Base-by-base conservation (phyloP, 2,113 vertebrate species). In the Tupaia chinensis region DNA sequence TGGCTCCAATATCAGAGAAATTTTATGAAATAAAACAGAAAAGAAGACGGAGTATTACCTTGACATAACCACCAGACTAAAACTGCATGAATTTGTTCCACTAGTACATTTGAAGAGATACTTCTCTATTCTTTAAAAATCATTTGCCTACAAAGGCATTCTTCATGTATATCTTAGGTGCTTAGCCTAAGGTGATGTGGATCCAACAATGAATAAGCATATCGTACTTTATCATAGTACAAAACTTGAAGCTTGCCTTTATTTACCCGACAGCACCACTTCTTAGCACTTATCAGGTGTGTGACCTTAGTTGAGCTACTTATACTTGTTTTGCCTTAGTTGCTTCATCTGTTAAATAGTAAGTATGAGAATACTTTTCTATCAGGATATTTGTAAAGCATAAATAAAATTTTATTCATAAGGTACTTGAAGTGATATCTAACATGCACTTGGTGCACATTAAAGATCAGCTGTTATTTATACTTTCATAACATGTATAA, bases 71-170 rank as follows among this genome's bases (percentile, higher is more conserved):
- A 56, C 19, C 20, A 34, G 84, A 25, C 5, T 68, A 68, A 58
- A 3, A 0, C 7, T 76, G 7, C 60, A 4, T 58, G 11, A 58
- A 22, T 89, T n/a, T 56, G 74, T 86, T 70, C 79, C n/a, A 65
- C 3, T 74, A 19, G 23, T 6, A 79, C 1, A 70, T 61, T 73
- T 70, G 3, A 63, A 80, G 86, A 69, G 27, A 9, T 3, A 69
- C 73, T 85, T 88, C 11, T 89, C 54, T 80, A 58, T 66, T 93
- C 7, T 70, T 90, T 68, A 60, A 83, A 92, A 81, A 70, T n/a
- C 0, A 60, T 44, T 68, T 10, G 76, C 23, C 63, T 65, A 58
- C 5, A 65, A 54, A 1, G 3, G 1, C 2, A 82, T 56, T 89
- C 66, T 23, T 69, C n/a, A 29, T 56, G 32, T 3, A 77, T 78